phyloP scores from a whole-genome alignment of 2,113 vertebrate species.

The Alaudala cheleensis region DNA sequence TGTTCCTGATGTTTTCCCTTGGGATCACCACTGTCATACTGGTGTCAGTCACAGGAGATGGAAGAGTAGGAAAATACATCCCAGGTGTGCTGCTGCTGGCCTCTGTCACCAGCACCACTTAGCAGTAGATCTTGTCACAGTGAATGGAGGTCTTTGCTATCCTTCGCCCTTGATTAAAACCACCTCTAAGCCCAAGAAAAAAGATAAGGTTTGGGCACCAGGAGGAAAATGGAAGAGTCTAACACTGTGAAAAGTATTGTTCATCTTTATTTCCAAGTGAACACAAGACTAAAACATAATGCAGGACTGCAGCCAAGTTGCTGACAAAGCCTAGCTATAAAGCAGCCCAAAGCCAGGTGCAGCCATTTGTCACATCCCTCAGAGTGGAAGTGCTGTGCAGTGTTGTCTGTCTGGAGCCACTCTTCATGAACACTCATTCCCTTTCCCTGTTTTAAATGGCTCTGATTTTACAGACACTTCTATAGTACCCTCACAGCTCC shows the following conservation, averaged over 20 bases:
- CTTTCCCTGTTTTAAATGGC: neutral
- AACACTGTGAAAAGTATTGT: neutral
- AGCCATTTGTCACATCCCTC: neutral
- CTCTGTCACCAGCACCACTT: neutral
- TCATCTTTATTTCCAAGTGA: neutral
- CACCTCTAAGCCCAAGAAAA: neutral
- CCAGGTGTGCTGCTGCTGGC: neutral
- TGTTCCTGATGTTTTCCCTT: neutral
- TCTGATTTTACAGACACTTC: neutral
- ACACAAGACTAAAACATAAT: neutral
- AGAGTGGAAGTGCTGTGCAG: neutral
- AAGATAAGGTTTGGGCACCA: neutral
- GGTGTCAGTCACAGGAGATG: neutral
- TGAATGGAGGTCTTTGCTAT: neutral
- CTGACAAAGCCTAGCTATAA: neutral
- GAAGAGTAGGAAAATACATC: neutral
- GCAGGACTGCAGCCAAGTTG: neutral
- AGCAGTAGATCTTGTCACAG: neutral
- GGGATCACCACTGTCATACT: neutral
- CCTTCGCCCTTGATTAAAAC: neutral
- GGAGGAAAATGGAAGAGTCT: neutral
- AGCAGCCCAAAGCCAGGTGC: neutral
- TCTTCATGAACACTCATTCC: neutral
- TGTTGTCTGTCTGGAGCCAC: neutral
- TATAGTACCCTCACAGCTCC: neutral